Conservation (phyloP, 1,140 invertebrate genomes). For the Drosophila virilis region DNA sequence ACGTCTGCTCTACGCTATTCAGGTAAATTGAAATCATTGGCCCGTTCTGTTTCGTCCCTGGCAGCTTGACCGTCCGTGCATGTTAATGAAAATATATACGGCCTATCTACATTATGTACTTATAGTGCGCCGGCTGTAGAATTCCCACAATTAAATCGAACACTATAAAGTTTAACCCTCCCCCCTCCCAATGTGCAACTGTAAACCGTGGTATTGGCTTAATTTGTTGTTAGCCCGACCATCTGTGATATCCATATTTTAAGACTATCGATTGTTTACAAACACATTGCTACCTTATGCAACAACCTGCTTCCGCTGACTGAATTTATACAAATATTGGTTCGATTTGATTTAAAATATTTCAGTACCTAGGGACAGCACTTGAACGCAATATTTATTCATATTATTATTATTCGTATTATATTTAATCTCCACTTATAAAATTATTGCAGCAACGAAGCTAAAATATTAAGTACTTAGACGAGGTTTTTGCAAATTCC, state of each 20-base stretch:
- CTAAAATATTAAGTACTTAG: too few relatives aligned
- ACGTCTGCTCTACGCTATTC: constrained; percentile 19
- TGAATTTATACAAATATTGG: too few relatives aligned
- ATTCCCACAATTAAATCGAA: constrained; percentile 74
- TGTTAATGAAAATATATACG: constrained; percentile 63
- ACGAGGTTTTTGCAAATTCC: too few relatives aligned
- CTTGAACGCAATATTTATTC: too few relatives aligned
- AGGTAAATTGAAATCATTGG: constrained; percentile 9
- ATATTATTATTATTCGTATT: too few relatives aligned
- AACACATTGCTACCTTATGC: constrained; percentile 1
- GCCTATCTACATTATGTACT: constrained; percentile 32
- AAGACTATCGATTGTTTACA: constrained; percentile 67
- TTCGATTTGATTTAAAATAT: too few relatives aligned
- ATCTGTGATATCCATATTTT: constrained; percentile 73
- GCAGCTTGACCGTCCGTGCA: constrained; percentile 37
- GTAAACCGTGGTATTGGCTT: constrained; percentile 17
- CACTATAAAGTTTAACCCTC: constrained; percentile 26
- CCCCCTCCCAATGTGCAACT: constrained; percentile 11
- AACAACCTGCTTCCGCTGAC: too few relatives aligned
- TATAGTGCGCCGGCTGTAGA: constrained; percentile 48
- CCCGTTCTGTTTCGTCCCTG: constrained; percentile 25
- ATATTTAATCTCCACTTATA: too few relatives aligned
- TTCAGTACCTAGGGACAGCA: too few relatives aligned
- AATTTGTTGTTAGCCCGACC: constrained; percentile 27
- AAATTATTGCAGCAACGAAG: too few relatives aligned